phyloP scores from a whole-genome alignment of 2,888 invertebrate genomes.

The Galerucella pusilla region DNA sequence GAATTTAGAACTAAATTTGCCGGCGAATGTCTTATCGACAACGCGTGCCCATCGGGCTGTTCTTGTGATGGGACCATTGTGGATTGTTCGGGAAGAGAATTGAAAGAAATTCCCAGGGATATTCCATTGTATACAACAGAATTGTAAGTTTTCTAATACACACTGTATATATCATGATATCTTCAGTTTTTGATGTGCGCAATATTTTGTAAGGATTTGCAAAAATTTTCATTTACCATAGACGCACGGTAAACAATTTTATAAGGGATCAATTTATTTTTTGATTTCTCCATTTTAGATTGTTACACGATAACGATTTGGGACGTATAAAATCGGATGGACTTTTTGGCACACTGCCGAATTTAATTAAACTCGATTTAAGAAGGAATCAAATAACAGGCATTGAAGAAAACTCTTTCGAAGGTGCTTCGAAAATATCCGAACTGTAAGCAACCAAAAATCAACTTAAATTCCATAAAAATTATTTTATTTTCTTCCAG shows the following conservation, averaged over 20 bases:
- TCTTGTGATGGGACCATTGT: slow-evolving; percentile 91
- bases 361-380: slow-evolving; percentile 89
- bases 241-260: too few species aligned
- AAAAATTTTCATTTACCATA: too few species aligned
- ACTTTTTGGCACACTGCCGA: slow-evolving; percentile 87
- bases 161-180: too few species aligned
- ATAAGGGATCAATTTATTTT: too few species aligned
- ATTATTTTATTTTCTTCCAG: slow-evolving; percentile 64
- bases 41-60: slow-evolving; percentile 89
- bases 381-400: slow-evolving; percentile 89
- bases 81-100: slow-evolving; percentile 86
- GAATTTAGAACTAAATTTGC: slow-evolving; percentile 81
- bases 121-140: slow-evolving; percentile 93
- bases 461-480: not conserved
- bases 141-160: slow-evolving; percentile 72
- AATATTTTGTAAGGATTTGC: too few species aligned
- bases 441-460: slow-evolving; percentile 76
- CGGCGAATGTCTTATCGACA: slow-evolving; percentile 85
- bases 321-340: slow-evolving; percentile 88
- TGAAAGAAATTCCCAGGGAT: slow-evolving; percentile 88
- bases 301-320: slow-evolving; percentile 90
- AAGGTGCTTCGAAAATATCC: slow-evolving; percentile 88
- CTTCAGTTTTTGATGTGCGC: too few species aligned
- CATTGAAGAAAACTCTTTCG: slow-evolving; percentile 93
- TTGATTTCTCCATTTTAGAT: slow-evolving; percentile 67